phyloP scores from a whole-genome alignment of 2,888 invertebrate genomes.

The Limenitis arthemis region DNA sequence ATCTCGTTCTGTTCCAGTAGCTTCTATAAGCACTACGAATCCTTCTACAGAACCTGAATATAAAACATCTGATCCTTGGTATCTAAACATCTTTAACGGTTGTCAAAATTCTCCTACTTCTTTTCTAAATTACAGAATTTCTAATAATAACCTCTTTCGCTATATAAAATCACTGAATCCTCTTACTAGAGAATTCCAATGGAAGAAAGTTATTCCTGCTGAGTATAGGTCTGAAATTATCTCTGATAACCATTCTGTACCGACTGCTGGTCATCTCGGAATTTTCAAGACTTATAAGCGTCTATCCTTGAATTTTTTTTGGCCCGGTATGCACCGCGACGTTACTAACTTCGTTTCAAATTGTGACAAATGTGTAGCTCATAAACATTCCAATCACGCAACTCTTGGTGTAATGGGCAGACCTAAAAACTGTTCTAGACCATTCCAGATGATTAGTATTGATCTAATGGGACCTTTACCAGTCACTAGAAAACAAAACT shows the following conservation, averaged over 20 bases:
- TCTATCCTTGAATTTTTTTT: conserved; percentile 9
- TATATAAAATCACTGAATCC: conserved; percentile 13
- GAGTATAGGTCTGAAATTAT: conserved; percentile 12
- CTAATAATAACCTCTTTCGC: conserved; percentile 11
- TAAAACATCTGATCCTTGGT: conserved; percentile 20
- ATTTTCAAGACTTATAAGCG: conserved; percentile 27
- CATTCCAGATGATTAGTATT: conserved; percentile 1
- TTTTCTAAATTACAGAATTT: conserved; percentile 9
- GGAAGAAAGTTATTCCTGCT: conserved; percentile 24
- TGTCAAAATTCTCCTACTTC: conserved; percentile 12
- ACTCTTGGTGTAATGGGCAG: conserved; percentile 23
- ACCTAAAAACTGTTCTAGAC: conserved; percentile 18
- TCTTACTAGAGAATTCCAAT: conserved; percentile 20
- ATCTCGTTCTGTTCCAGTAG: conserved; percentile 16
- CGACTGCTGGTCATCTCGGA: conserved; percentile 16
- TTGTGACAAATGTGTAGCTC: conserved; percentile 10
- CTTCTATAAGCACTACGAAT: neutral
- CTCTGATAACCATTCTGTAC: conserved; percentile 14
- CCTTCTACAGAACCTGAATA: neutral
- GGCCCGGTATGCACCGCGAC: conserved; percentile 15
- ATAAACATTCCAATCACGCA: conserved; percentile 19
- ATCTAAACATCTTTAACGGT: conserved; percentile 18
- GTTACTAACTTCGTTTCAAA: conserved; percentile 2
- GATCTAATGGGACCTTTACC: conserved; percentile 21
- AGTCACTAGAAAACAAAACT: conserved; percentile 10